Conservation (phyloP, 2,888 invertebrate species). For the Cantharis flavilabris region DNA sequence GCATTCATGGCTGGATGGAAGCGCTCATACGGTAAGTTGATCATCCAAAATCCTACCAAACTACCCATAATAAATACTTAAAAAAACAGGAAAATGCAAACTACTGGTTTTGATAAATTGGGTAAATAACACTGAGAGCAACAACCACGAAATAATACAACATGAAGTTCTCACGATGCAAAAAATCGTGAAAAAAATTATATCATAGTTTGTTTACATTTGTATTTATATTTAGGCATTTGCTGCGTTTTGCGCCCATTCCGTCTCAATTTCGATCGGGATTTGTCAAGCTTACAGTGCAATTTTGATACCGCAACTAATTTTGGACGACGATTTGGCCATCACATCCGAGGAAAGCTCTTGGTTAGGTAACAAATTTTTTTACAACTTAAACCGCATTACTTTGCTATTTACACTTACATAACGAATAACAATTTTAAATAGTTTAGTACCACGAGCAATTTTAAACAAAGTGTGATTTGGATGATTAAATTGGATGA, state of each 20-base stretch:
- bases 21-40: not conserved
- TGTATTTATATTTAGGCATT: constrained; percentile 58
- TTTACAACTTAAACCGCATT: no score
- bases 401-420: not conserved
- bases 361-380: constrained; percentile 68
- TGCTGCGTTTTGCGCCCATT: constrained; percentile 74
- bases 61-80: no score
- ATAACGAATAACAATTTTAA: not conserved
- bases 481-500: not conserved
- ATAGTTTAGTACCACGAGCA: not conserved
- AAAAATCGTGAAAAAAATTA: not conserved
- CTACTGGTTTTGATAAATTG: not conserved
- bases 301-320: constrained; percentile 72
- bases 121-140: not conserved
- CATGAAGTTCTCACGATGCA: not conserved
- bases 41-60: not conserved
- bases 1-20: not conserved
- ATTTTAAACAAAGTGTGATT: not conserved
- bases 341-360: constrained; percentile 68
- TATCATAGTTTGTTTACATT: not conserved
- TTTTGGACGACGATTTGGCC: constrained; percentile 58
- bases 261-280: constrained; percentile 76
- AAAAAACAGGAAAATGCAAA: not conserved
- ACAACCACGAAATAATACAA: not conserved
- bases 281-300: constrained; percentile 78